Percentiles rank a stretch among this genome's conserved stretches.
These are phyloP conservation scores for Propithecus perrieri DNA, from an alignment of 2,797 vertebrate species.

Conservation along the genomic window DNA sequence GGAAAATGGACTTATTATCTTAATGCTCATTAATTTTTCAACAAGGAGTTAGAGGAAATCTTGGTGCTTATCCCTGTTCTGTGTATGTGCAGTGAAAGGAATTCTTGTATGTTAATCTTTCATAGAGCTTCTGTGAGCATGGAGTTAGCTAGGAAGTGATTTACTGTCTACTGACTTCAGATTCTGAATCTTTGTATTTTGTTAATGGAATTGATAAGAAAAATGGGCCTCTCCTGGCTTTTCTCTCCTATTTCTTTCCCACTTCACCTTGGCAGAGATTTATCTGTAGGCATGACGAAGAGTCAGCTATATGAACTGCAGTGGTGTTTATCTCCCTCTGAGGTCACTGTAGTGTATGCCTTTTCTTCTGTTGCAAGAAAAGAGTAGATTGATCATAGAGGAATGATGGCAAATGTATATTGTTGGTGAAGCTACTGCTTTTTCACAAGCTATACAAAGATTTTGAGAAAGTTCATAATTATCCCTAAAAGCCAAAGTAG, in stretches of 20 bases:
- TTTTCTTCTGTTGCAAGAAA: not conserved
- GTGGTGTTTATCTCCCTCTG: not conserved
- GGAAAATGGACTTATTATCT: not conserved
- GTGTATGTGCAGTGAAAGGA: not conserved
- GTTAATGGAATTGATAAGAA: constrained; percentile 68
- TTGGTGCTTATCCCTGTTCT: not conserved
- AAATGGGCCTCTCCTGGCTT: not conserved
- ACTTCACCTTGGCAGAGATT: constrained; percentile 55
- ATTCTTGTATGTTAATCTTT: constrained; percentile 39
- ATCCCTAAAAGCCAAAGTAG: not conserved
- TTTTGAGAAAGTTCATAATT: not conserved
- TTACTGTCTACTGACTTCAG: constrained; percentile 43
- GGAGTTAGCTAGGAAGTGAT: constrained; percentile 10
- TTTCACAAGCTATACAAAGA: not conserved
- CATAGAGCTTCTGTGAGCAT: not conserved
- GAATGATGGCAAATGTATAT: not conserved
- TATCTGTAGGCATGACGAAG: constrained; percentile 5
- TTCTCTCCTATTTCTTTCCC: constrained; percentile 22
- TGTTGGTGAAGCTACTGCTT: not conserved
- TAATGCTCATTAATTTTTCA: constrained; percentile 52
- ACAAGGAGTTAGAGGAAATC: not conserved
- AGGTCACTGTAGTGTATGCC: not conserved
- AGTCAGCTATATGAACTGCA: not conserved
- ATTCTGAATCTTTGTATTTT: constrained; percentile 61
- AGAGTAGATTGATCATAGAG: not conserved